Evolutionary conservation across 2,797 vertebrate genomes (phyloP).

Genomic region (Acanthurus tractus): DNA sequence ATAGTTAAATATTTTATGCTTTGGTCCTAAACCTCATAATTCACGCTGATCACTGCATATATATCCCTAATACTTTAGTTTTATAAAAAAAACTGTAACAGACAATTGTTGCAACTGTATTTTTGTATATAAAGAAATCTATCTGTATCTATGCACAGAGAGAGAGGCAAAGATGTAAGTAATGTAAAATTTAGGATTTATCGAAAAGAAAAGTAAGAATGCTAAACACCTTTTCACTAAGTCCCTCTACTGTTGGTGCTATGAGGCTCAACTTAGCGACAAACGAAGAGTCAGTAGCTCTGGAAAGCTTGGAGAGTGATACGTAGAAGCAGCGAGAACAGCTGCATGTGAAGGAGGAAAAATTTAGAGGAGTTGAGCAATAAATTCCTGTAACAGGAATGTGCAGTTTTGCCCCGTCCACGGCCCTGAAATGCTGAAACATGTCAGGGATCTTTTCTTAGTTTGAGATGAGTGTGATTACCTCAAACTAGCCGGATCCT

Average conservation of each 20-base stretch:
- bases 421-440: slow-evolving; percentile 32
- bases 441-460: slow-evolving; percentile 45
- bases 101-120: slow-evolving; percentile 46
- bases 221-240: slow-evolving; percentile 31
- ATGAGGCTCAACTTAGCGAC: slow-evolving; percentile 52
- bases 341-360: slow-evolving; percentile 40
- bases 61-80: slow-evolving; percentile 39
- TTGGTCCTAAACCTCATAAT: slow-evolving; percentile 38
- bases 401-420: slow-evolving; percentile 34
- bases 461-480: slow-evolving; percentile 49
- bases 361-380: slow-evolving; percentile 52
- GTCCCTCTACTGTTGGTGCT: slow-evolving; percentile 69
- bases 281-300: slow-evolving; percentile 36
- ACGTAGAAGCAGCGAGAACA: slow-evolving; percentile 27
- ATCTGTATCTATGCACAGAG: slow-evolving; percentile 72
- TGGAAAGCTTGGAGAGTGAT: slow-evolving; percentile 38
- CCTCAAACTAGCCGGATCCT: slow-evolving; percentile 57
- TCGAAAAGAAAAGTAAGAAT: slow-evolving; percentile 36
- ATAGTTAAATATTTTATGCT: slow-evolving; percentile 21
- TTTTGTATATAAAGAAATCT: slow-evolving; percentile 72
- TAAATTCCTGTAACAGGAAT: slow-evolving; percentile 64
- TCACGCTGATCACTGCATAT: slow-evolving; percentile 35
- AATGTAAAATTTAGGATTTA: slow-evolving; percentile 32
- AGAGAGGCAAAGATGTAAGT: slow-evolving; percentile 30
- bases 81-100: slow-evolving; percentile 49